Percentiles rank a stretch among this genome's conserved stretches.
Evolutionary conservation across 2,113 vertebrate species (phyloP).

Genomic region (Psilopsiagon aurifrons): DNA sequence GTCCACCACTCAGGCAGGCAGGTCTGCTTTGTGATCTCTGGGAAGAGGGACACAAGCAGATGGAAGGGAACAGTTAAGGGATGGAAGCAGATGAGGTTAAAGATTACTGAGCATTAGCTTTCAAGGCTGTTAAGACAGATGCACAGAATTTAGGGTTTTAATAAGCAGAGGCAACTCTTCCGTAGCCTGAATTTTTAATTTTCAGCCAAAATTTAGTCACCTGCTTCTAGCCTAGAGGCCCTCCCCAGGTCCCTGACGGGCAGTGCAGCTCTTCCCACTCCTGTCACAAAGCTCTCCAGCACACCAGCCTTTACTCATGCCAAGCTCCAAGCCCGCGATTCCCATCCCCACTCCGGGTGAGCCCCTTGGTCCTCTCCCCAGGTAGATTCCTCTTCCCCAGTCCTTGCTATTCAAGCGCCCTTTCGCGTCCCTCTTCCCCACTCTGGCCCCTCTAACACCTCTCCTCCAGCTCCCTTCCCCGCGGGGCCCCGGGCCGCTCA

Average conservation of each 20-base stretch:
- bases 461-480: background rate
- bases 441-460: background rate
- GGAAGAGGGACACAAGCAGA: background rate
- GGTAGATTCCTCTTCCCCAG: background rate
- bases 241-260: background rate
- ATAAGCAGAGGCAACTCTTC: background rate
- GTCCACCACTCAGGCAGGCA: background rate
- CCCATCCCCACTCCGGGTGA: background rate
- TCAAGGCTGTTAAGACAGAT: background rate
- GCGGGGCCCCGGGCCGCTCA: background rate
- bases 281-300: constrained; percentile 39
- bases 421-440: background rate
- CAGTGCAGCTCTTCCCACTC: background rate
- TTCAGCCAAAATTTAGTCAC: background rate
- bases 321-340: constrained; percentile 39
- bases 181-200: background rate
- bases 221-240: constrained; percentile 34
- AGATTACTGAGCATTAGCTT: background rate
- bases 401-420: background rate
- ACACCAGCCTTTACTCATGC: constrained; percentile 45
- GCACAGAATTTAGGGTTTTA: background rate
- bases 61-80: background rate
- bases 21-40: background rate
- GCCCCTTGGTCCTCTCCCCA: constrained; percentile 43
- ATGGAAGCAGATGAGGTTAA: constrained; percentile 17